phyloP scores from a whole-genome alignment of 2,113 vertebrate species.

The Crocuta crocuta region DNA sequence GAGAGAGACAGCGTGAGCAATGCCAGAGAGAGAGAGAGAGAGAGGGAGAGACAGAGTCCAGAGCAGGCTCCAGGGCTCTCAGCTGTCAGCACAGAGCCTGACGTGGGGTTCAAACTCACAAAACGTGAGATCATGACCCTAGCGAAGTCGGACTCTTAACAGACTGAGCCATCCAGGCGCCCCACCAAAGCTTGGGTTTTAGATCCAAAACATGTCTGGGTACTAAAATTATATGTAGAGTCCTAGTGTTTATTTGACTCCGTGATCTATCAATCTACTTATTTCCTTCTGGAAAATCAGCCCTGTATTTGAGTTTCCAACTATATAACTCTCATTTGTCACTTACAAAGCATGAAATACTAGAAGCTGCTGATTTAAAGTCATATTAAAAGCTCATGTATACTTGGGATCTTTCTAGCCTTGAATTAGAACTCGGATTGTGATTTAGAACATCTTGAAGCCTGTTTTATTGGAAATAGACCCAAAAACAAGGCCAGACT shows the following conservation, averaged over 20 bases:
- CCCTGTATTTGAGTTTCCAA: background rate
- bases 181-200: background rate
- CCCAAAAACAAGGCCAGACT: background rate
- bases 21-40: too few relatives aligned
- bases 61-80: too few relatives aligned
- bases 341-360: background rate
- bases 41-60: too few relatives aligned
- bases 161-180: too few relatives aligned
- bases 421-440: background rate
- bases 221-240: background rate
- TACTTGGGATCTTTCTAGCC: background rate
- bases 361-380: background rate
- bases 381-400: background rate
- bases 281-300: conserved; percentile 21
- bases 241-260: background rate
- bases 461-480: background rate
- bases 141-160: too few relatives aligned
- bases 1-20: too few relatives aligned
- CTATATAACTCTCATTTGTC: background rate
- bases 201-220: background rate
- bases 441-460: background rate
- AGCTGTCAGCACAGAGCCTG: too few relatives aligned
- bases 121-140: too few relatives aligned
- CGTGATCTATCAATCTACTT: background rate
- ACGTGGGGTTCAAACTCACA: too few relatives aligned